Percentiles rank a stretch among this genome's conserved stretches.
These are phyloP conservation scores for Progne subis DNA, from an alignment of 2,113 vertebrate genomes.

Conservation along the genomic window DNA sequence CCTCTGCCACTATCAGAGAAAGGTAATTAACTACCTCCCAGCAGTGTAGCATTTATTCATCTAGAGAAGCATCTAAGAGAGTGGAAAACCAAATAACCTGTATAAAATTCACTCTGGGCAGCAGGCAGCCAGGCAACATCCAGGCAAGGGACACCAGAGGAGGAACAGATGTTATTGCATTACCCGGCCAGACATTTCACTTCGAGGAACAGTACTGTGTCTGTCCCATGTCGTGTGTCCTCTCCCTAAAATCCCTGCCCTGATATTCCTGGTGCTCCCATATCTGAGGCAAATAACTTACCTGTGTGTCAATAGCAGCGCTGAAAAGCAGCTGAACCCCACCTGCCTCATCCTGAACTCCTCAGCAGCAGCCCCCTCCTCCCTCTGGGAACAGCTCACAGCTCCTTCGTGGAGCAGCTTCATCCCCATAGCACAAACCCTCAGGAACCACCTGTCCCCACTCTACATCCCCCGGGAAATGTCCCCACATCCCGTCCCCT, in stretches of 20 bases:
- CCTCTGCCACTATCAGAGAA: not conserved
- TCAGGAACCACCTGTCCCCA: not conserved
- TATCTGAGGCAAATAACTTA: not conserved
- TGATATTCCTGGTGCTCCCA: not conserved
- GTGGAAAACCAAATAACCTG: not conserved
- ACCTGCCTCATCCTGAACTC: not conserved
- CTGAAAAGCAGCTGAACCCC: not conserved
- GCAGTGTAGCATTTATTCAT: not conserved
- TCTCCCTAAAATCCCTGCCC: not conserved
- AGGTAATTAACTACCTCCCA: not conserved
- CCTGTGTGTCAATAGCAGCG: not conserved
- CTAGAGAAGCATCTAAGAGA: not conserved
- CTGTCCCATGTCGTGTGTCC: fast-evolving
- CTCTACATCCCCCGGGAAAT: fast-evolving
- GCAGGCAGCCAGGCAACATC: not conserved
- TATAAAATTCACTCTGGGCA: not conserved
- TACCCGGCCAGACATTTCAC: not conserved
- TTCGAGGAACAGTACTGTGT: not conserved
- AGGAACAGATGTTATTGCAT: not conserved
- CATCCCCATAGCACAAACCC: fast-evolving
- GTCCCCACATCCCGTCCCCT: not conserved
- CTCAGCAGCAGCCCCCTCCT: not conserved
- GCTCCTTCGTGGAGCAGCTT: not conserved
- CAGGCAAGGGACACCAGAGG: not conserved
- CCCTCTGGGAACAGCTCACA: not conserved